Base-by-base conservation (phyloP, 2,888 invertebrate species). In the Tenthredo scrophulariae region DNA sequence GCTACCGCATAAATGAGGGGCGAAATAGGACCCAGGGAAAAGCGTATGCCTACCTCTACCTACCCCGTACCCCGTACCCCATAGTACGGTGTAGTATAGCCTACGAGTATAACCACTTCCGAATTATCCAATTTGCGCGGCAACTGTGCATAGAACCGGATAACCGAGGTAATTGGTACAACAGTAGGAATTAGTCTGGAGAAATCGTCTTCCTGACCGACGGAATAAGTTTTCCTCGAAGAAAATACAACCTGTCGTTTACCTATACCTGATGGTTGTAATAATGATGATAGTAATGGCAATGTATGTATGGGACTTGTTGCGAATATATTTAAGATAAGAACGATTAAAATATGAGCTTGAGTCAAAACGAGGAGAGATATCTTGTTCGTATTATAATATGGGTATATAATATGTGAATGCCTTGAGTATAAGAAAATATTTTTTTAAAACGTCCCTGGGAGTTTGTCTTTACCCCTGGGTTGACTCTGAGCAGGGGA, bases 391-490 rank as follows among this genome's bases (percentile, higher is more conserved):
- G 2, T 62, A 26, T 62, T 29, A 62, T 26, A 62, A 26, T 33
- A 18, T 67, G 18, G 1, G 65, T 13, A 13, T 67, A 67, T 33
- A 33, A 67, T 67, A 29, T 33, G 33, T 7, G 33, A 67, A 74
- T 74, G 26, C 26, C 22, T 88, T 88, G 88, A 87, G 89, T 89
- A 89, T 90, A 89, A 90, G 89, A 88, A 88, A 89, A 91, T 91
- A 89, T 90, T 18, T 89, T 89, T 86, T 54, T 54, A 88, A 87
- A 86, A 86, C 88, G 87, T 87, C 86, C 87, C 86, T 87, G 87
- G 87, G 84, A 84, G 86, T 82, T 83, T 80, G 37, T 40, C 80
- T 33, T 40, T 65, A 83, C 84, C 85, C 86, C 29, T 54, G n/a
- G n/a, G 62, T 84, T 65, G 40, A 43, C 43, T 65, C 43, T 13